These are phyloP conservation scores for Cyclopterus lumpus DNA, from an alignment of 2,797 vertebrate species.

Conservation along the genomic window DNA sequence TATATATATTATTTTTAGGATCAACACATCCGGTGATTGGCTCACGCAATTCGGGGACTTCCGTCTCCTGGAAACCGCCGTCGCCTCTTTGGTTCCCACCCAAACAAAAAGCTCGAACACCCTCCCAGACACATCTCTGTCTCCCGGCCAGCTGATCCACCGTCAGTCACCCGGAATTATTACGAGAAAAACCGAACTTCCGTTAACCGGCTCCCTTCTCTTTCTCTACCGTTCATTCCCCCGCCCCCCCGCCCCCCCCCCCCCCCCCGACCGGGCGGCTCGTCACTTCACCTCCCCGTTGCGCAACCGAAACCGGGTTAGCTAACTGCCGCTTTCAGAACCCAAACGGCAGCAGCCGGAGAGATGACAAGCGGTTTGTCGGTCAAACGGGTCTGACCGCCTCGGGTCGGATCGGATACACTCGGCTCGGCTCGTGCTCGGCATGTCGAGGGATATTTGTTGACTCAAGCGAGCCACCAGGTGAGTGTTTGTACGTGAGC, in stretches of 20 bases:
- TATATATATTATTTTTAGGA: too few species aligned
- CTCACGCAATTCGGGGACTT: conserved; percentile 33
- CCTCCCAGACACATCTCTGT: background rate
- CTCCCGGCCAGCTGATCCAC: too few species aligned
- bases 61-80: conserved; percentile 49
- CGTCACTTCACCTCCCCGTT: conserved; percentile 29
- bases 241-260: accelerated
- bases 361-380: conserved; percentile 49
- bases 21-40: conserved; percentile 52
- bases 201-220: accelerated
- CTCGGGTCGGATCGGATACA: background rate
- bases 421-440: background rate
- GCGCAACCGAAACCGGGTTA: conserved; percentile 52
- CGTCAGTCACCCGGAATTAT: background rate
- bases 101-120: conserved; percentile 56
- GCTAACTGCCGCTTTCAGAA: conserved; percentile 17
- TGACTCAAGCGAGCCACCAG: conserved; percentile 30
- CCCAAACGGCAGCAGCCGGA: conserved; percentile 31
- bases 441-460: conserved; percentile 12
- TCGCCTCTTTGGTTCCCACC: conserved; percentile 57
- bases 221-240: background rate
- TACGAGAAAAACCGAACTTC: background rate
- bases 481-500: conserved; percentile 30
- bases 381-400: background rate
- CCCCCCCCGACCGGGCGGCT: background rate